Conservation (phyloP, 2,888 invertebrate species). For the Rhaphigaster nebulosa region DNA sequence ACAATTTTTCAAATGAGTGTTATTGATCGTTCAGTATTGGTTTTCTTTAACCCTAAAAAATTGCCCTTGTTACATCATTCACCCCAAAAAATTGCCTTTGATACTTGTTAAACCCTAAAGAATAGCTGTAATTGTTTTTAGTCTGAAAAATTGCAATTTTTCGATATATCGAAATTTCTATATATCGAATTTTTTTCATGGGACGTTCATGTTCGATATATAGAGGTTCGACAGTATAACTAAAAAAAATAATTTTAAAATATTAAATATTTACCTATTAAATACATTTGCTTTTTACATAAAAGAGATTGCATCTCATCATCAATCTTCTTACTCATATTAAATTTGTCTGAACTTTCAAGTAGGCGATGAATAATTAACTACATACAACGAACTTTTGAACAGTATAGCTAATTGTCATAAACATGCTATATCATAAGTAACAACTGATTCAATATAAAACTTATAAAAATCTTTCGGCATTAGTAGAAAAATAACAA, state of each 20-base stretch:
- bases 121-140: no score
- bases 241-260: neutral
- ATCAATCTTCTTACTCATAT: constrained; percentile 38
- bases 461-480: neutral
- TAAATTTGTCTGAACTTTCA: constrained; percentile 41
- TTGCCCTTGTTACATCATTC: no score
- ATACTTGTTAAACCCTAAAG: no score
- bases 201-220: no score
- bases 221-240: neutral
- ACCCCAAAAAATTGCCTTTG: no score
- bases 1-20: no score
- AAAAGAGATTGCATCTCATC: constrained; percentile 54
- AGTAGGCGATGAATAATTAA: neutral
- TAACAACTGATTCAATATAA: neutral
- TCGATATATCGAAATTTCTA: no score
- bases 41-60: no score
- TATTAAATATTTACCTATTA: constrained; percentile 52
- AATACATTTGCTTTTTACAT: constrained; percentile 25
- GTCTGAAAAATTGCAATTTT: no score
- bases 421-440: neutral
- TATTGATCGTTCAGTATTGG: no score
- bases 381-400: neutral
- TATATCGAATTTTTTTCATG: no score
- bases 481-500: neutral
- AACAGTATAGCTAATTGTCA: constrained; percentile 4